Evolutionary conservation across 2,888 invertebrate species (phyloP).

Genomic region (Nebria brevicollis): DNA sequence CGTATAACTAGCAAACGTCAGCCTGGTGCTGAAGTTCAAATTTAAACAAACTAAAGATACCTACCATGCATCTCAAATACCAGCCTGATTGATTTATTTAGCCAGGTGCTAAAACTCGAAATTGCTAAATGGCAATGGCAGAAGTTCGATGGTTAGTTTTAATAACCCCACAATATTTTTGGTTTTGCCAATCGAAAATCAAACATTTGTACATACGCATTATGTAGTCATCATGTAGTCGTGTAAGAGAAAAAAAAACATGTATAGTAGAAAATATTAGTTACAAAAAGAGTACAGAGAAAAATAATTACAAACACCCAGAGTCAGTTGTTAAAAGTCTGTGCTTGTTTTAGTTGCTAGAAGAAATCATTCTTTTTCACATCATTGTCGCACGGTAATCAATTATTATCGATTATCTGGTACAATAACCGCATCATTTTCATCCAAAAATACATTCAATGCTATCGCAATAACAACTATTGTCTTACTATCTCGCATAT

Average conservation of each 20-base stretch:
- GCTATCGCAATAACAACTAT: background rate
- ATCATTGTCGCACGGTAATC: background rate
- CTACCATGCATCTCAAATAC: slow-evolving; percentile 20
- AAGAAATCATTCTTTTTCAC: background rate
- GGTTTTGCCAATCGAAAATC: slow-evolving; percentile 51
- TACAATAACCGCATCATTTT: background rate
- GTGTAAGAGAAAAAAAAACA: slow-evolving; percentile 56
- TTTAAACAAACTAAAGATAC: slow-evolving; percentile 50
- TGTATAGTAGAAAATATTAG: slow-evolving; percentile 56
- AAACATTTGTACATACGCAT: slow-evolving; percentile 63
- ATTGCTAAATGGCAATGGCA: slow-evolving; percentile 20
- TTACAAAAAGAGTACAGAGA: slow-evolving; percentile 49
- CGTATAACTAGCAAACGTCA: slow-evolving; percentile 67
- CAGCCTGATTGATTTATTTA: slow-evolving; percentile 5
- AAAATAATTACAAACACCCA: slow-evolving; percentile 29
- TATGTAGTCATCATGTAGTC: slow-evolving; percentile 64
- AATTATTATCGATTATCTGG: background rate
- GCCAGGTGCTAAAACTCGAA: slow-evolving; percentile 42
- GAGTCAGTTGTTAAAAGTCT: background rate
- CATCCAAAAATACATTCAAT: background rate
- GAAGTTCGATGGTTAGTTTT: slow-evolving; percentile 36
- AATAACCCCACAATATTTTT: slow-evolving; percentile 38
- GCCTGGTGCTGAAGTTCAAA: slow-evolving; percentile 31
- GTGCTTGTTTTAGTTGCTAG: slow-evolving; percentile 44
- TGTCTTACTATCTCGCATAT: background rate